Evolutionary conservation across 2,797 vertebrate species (phyloP).

Genomic region (Phataginus tetradactyla): DNA sequence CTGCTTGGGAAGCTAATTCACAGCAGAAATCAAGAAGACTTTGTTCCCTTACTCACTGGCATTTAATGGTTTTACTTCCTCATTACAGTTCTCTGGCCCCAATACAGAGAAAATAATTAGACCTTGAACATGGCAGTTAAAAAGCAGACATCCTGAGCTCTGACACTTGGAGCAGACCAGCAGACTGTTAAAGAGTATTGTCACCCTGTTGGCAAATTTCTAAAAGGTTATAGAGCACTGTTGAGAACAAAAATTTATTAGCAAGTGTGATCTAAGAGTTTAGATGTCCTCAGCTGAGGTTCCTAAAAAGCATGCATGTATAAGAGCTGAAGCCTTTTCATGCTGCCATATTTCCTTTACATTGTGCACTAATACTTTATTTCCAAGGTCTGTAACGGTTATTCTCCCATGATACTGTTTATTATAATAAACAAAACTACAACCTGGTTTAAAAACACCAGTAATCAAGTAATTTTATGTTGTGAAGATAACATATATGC

Average conservation of each 20-base stretch:
- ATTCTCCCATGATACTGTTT: not conserved
- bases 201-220: not conserved
- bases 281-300: not conserved
- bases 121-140: conserved; percentile 50
- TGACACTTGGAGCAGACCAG: not conserved
- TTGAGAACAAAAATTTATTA: conserved; percentile 37
- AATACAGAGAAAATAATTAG: conserved; percentile 70
- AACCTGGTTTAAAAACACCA: conserved; percentile 59
- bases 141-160: conserved; percentile 60
- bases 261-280: conserved; percentile 31
- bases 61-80: conserved; percentile 66
- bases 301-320: not conserved
- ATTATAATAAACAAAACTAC: conserved; percentile 58
- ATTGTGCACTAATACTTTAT: not conserved
- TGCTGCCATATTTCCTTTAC: not conserved
- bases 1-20: conserved; percentile 5
- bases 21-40: conserved; percentile 25
- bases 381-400: not conserved
- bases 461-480: conserved; percentile 46
- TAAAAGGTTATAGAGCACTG: conserved; percentile 51
- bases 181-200: conserved; percentile 4
- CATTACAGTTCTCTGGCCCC: conserved; percentile 57
- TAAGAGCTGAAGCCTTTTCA: not conserved
- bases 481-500: conserved; percentile 16
- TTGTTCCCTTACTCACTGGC: not conserved